These are phyloP conservation scores for Platycheirus rosarum DNA, from an alignment of 2,888 invertebrate species.

Conservation along the genomic window DNA sequence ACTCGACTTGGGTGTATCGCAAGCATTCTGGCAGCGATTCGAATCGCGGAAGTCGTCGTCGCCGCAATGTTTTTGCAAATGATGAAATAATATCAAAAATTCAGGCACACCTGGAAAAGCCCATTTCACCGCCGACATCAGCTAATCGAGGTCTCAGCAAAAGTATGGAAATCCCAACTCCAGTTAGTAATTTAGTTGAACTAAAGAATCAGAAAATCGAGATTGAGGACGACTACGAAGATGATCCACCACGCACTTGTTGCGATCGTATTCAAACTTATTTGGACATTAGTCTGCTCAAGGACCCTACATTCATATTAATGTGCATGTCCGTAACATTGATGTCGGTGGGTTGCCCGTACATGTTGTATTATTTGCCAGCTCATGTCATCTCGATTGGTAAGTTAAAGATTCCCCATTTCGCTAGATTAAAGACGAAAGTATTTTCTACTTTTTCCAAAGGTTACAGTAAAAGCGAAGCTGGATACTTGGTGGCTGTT, in stretches of 20 bases:
- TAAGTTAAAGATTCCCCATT: background rate
- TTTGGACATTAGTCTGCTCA: conserved; percentile 87
- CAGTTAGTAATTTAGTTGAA: conserved; percentile 81
- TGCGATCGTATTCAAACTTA: conserved; percentile 83
- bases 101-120: conserved; percentile 80
- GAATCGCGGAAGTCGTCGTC: conserved; percentile 81
- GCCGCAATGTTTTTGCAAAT: conserved; percentile 81
- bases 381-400: conserved; percentile 88
- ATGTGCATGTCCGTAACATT: conserved; percentile 89
- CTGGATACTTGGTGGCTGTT: conserved; percentile 88
- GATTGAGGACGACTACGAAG: conserved; percentile 80
- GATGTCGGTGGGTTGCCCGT: conserved; percentile 90
- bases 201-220: conserved; percentile 76
- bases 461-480: conserved; percentile 82
- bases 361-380: conserved; percentile 89
- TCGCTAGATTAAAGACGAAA: too few relatives aligned
- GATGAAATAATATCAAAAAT: conserved; percentile 82
- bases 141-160: conserved; percentile 82
- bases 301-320: conserved; percentile 87
- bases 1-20: conserved; percentile 90
- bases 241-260: conserved; percentile 80
- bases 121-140: conserved; percentile 79
- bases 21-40: conserved; percentile 81
- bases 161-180: conserved; percentile 83
- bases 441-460: background rate